Base-by-base conservation (phyloP, 2,888 invertebrate species). In the Agrochola lychnidis region DNA sequence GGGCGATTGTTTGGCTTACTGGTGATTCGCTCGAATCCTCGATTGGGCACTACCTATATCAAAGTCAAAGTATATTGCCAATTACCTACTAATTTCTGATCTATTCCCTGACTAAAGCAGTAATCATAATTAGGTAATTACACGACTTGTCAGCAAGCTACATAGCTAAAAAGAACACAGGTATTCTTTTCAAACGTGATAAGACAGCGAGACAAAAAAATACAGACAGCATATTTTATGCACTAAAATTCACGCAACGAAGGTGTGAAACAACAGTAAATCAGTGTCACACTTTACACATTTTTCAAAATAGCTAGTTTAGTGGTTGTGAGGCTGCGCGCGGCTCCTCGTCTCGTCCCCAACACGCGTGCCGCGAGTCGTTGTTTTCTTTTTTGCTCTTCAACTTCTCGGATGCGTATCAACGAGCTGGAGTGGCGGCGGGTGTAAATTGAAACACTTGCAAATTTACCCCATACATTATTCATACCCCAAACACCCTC, bases 391-490 rank as follows among this genome's bases (percentile, higher is more conserved):
- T 96, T 96, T 96, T 91, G 90, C 95, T 95, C 96, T 96, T 94
- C 94, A 95, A 93, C 94, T 90, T 93, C 94, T 93, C 91, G 91
- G 90, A 92, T 94, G 94, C 94, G 95, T 95, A 95, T 93, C 94
- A 92, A 91, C 93, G 92, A 92, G 91, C 91, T 91, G 88, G 94
- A 95, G 95, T 94, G 94, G 92, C 93, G 95, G 92, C 92, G 94
- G 96, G 96, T 94, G 96, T 96, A 96, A 96, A 96, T 96, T 96
- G 96, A 96, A 96, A 96, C 96, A 96, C 96, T 96, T 96, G 96
- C 96, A 96, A 96, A 96, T 96, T 96, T 95, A 94, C 95, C 91
- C 95, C 92, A 96, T 96, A 95, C 95, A 96, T 96, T 96, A 96
- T 96, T 96, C 96, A 96, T 96, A 92, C 90, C 83, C 91, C 94